A percentile compares a stretch with the other conserved stretches of the same genome.
Conservation (phyloP, 92 coral and sea anemone species). For the Pocillopora meandrina region DNA sequence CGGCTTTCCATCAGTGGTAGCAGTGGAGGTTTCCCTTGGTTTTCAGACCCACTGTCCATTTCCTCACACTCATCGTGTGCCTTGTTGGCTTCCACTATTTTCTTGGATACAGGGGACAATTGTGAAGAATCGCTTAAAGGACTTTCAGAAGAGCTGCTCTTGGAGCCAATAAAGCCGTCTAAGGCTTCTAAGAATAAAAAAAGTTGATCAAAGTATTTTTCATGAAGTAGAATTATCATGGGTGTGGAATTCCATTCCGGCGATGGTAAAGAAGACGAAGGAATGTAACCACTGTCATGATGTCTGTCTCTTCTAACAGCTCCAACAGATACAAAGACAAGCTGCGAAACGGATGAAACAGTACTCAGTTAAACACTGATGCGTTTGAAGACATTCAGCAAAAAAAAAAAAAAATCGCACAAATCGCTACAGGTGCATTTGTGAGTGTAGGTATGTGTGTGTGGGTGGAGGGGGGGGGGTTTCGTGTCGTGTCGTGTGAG, state of each 20-base stretch:
- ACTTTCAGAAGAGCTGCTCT: conserved; percentile 2
- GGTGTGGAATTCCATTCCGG: conserved; percentile 90
- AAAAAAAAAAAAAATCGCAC: too few species aligned
- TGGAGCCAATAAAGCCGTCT: conserved; percentile 63
- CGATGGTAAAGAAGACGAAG: conserved; percentile 87
- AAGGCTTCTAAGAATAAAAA: conserved; percentile 86
- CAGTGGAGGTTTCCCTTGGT: conserved; percentile 20
- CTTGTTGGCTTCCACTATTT: background rate
- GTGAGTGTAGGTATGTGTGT: too few species aligned
- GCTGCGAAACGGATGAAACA: conserved; percentile 47
- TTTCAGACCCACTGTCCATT: conserved; percentile 24
- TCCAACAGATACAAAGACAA: conserved; percentile 98
- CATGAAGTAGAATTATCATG: conserved; percentile 85
- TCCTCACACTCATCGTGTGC: conserved; percentile 18
- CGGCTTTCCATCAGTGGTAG: conserved; percentile 57
- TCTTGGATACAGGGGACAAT: background rate
- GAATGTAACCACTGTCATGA: conserved; percentile 80
- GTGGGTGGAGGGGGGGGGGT: too few species aligned
- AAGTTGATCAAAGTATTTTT: conserved; percentile 82
- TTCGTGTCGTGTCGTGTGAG: too few species aligned
- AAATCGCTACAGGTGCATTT: too few species aligned
- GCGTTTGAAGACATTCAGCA: too few species aligned
- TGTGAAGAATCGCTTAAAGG: background rate
- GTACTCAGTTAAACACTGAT: background rate
- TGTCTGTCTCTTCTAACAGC: conserved; percentile 84